These are phyloP conservation scores for Neolamprologus brichardi DNA, from an alignment of 2,113 vertebrate species.

Conservation along the genomic window DNA sequence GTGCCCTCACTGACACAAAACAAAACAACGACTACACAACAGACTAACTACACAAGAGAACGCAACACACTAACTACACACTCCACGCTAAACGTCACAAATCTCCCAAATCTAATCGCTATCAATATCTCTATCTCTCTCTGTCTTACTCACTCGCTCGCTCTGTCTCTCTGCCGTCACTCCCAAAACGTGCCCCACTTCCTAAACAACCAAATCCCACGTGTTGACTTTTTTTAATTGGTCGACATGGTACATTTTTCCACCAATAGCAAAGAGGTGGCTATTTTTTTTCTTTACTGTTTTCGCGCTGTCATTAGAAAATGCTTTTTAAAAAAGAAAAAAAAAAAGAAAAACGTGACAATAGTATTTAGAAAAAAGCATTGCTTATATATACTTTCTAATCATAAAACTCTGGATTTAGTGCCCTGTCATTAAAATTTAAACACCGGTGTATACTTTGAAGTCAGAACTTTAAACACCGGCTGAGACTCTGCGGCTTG, in stretches of 20 bases:
- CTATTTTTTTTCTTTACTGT: not conserved
- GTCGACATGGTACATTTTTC: not conserved
- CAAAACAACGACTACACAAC: not conserved
- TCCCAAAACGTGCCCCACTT: not conserved
- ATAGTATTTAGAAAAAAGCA: not conserved
- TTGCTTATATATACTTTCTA: not conserved
- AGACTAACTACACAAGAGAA: not conserved
- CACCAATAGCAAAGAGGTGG: not conserved
- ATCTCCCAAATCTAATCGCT: not conserved
- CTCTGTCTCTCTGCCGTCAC: not conserved
- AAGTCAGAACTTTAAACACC: not conserved
- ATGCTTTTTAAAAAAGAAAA: not conserved
- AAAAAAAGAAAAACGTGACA: accelerated
- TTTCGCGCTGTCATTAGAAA: not conserved
- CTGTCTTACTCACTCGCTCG: not conserved
- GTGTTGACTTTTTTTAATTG: not conserved
- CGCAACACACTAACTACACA: not conserved
- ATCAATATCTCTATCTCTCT: not conserved
- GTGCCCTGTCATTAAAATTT: not conserved
- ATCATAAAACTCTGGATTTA: not conserved
- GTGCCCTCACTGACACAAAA: not conserved
- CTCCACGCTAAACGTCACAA: not conserved
- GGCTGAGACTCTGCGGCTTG: not conserved
- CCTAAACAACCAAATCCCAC: not conserved
- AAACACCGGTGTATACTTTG: not conserved